Evolutionary conservation across 2,113 vertebrate species (phyloP).

Genomic region (Nerophis ophidion): DNA sequence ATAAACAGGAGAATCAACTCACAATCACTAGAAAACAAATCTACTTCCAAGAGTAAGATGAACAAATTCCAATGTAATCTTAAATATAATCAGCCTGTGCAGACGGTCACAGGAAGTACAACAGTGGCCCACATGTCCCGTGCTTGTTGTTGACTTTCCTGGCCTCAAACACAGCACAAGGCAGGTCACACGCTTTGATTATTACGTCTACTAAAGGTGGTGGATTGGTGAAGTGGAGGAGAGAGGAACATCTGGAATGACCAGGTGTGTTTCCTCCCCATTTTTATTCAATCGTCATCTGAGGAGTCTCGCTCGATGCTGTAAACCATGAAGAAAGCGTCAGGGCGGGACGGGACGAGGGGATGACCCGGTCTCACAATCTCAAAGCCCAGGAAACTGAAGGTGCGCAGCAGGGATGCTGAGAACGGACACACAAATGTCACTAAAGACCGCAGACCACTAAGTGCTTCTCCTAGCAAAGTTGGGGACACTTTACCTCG

Average conservation of each 20-base stretch:
- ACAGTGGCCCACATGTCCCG: constrained; percentile 40
- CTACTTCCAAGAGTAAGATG: constrained; percentile 57
- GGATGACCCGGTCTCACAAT: constrained; percentile 99
- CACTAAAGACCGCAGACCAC: background rate
- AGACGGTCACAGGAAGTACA: constrained; percentile 41
- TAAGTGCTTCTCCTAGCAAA: background rate
- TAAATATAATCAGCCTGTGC: constrained; percentile 61
- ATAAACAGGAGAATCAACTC: constrained; percentile 53
- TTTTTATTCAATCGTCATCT: constrained; percentile 78
- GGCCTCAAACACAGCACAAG: constrained; percentile 55
- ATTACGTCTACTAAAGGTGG: background rate
- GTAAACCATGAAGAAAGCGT: constrained; percentile 99
- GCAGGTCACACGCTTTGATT: constrained; percentile 14
- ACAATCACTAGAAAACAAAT: constrained; percentile 48
- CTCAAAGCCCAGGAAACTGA: constrained; percentile 99
- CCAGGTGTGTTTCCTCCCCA: background rate
- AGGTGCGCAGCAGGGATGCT: constrained; percentile 92
- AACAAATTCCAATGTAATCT: constrained; percentile 45
- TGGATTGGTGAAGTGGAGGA: constrained; percentile 19
- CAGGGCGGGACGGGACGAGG: constrained; percentile 94
- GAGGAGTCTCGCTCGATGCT: constrained; percentile 91
- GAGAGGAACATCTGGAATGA: constrained; percentile 38
- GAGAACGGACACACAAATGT: constrained; percentile 12
- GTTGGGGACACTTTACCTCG: constrained; percentile 71
- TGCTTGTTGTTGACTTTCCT: constrained; percentile 51